Evolutionary conservation across 2,888 invertebrate species (phyloP).

Genomic region (Acanthococcus lagerstroemiae): DNA sequence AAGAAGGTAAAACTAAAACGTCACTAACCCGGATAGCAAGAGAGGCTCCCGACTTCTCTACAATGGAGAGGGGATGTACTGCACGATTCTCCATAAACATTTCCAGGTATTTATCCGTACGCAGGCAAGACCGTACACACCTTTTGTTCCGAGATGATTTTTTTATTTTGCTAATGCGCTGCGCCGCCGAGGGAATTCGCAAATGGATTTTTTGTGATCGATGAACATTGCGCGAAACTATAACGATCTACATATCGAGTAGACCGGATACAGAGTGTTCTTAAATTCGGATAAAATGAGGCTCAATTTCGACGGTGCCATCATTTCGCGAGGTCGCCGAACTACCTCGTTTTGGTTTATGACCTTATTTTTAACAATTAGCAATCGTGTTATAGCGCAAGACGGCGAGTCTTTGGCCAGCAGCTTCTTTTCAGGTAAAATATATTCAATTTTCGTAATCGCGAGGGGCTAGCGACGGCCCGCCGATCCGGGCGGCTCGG

Average conservation of each 20-base stretch:
- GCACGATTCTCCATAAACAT: slow-evolving; percentile 13
- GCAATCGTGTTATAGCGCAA: slow-evolving; percentile 38
- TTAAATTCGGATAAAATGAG: slow-evolving; percentile 5
- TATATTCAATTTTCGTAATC: too few species aligned
- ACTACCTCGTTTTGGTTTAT: slow-evolving; percentile 19
- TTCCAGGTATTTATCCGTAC: slow-evolving; percentile 25
- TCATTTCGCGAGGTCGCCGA: not conserved
- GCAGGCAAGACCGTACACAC: not conserved
- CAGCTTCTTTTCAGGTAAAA: slow-evolving; percentile 68
- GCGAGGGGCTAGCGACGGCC: too few species aligned
- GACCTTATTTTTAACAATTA: slow-evolving; percentile 10
- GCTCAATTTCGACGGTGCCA: slow-evolving; percentile 5
- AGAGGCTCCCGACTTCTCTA: slow-evolving; percentile 16
- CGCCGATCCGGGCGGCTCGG: too few species aligned
- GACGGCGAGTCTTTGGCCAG: slow-evolving; percentile 69
- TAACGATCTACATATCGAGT: not conserved
- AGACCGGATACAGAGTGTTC: not conserved
- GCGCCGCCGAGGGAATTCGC: not conserved
- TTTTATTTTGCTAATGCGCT: slow-evolving; percentile 11
- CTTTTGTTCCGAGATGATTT: not conserved
- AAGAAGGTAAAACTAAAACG: slow-evolving; percentile 2
- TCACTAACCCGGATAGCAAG: slow-evolving; percentile 21
- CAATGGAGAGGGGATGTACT: slow-evolving; percentile 14
- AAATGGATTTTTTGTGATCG: not conserved
- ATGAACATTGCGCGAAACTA: not conserved